phyloP scores from a whole-genome alignment of 2,113 vertebrate genomes.

The Dipodomys spectabilis region DNA sequence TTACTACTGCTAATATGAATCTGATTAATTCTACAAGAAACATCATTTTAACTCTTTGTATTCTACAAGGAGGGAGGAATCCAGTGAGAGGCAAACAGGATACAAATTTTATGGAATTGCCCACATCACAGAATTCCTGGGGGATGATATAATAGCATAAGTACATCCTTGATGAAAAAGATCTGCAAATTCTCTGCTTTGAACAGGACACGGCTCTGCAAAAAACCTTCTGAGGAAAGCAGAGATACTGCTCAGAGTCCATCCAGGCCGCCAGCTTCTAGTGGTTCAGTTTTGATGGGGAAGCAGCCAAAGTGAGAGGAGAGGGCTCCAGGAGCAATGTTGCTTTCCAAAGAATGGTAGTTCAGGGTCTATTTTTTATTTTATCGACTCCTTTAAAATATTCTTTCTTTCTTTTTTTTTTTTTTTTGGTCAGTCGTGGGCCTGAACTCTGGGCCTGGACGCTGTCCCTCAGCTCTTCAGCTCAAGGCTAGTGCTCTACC shows the following conservation, averaged over 20 bases:
- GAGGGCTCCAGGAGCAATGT: not conserved
- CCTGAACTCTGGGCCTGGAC: too few relatives aligned
- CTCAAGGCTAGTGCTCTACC: too few relatives aligned
- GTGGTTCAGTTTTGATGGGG: not conserved
- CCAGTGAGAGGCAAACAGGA: conserved; percentile 62
- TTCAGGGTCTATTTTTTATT: conserved; percentile 30
- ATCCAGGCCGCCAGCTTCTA: not conserved
- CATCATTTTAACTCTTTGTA: conserved; percentile 90
- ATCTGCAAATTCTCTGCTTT: not conserved
- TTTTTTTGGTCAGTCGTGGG: too few relatives aligned
- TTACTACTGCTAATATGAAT: conserved; percentile 95
- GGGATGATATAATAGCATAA: conserved; percentile 74
- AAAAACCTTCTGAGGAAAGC: not conserved
- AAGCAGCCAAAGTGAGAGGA: not conserved
- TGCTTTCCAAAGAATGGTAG: not conserved
- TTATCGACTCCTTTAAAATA: conserved; percentile 32
- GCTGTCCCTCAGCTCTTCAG: too few relatives aligned
- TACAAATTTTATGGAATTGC: conserved; percentile 64
- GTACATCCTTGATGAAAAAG: conserved; percentile 67
- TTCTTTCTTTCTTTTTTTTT: not conserved
- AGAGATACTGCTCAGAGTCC: not conserved
- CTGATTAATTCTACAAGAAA: conserved; percentile 93
- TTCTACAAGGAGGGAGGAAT: conserved; percentile 75
- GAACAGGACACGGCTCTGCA: not conserved
- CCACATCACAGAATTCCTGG: conserved; percentile 62